Evolutionary conservation across 2,113 vertebrate genomes (phyloP), one percentile per base, ranked within the genome.

Genomic region (Chaetops frenatus): DNA sequence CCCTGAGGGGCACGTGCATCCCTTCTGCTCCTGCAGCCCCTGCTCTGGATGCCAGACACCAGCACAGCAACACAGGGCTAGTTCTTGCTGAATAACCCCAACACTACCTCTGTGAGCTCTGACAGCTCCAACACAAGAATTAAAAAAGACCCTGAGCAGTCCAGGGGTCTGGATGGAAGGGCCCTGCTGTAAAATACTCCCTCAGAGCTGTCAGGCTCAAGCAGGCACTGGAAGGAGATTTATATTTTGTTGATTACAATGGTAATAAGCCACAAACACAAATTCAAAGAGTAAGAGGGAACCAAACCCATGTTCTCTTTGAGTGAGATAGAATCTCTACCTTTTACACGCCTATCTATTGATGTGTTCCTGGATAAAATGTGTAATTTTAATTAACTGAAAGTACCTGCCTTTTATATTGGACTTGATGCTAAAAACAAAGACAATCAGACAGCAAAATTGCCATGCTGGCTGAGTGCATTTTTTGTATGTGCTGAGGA

Each of bases 251-350:
- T 89, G 91, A 96, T 96, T 96, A 91, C 81, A 96, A 89, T n/a
- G 72, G 69, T 89, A 92, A 89, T 95, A 96, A 95, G 86, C 94
- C 95, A 85, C 95, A 96, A 95, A 95, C 91, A 87, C 91, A 94
- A 95, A 96, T 92, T 95, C 93, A 95, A 96, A 96, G 96, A 89
- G 91, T 74, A 40, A 94, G 65, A 95, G 74, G 72, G 89, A 95
- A 95, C 91, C 91, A 95, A 96, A 96, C 72, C 91, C 88, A 81
- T 97, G 95, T 95, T 96, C 86, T 88, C 69, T 96, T 97, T 91
- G 91, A 94, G 88, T 2, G 23, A 61, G 95, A 97, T 95, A 96
- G 90, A 73, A 97, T 97, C 96, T 95, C 61, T 33, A 14, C 93
- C 65, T 91, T 86, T 89, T 95, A 94, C 89, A 94, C 0, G 1